Evolutionary conservation across 2,888 invertebrate species (phyloP), one percentile per base, ranked within the genome.

Genomic region (Cerastis leucographa): DNA sequence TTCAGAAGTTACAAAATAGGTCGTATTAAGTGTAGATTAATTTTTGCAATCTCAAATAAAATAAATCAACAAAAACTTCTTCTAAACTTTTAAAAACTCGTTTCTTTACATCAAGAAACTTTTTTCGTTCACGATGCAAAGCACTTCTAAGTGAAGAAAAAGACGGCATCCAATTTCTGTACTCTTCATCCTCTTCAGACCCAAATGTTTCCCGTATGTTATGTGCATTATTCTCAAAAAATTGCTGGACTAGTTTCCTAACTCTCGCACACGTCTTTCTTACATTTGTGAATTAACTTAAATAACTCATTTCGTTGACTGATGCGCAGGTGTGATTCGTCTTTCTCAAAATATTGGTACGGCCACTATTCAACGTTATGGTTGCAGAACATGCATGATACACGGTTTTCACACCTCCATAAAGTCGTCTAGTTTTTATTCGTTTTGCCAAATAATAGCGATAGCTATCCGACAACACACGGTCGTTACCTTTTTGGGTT

Each of bases 111-210:
- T 64, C 64, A 42, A 42, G 64, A n/a, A 62, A 62, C 62, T 62
- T 62, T 64, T n/a, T 62, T 62, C 62, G n/a, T 64, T 65, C 25
- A 65, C 44, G 25, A 44, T 65, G 25, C 65, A 65, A 44, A 65
- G 44, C 25, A 65, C 44, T 65, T 65, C 44, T 65, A 65, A 65
- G 44, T 65, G 44, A 65, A 46, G 14, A 46, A 42, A 65, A 65
- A 65, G 44, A 46, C 19, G 44, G 25, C 46, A 65, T 44, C 25
- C 65, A 65, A 46, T 46, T 65, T 46, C 17, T 44, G 65, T 25
- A 65, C 44, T 49, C 49, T 49, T 64, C 64, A n/a, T 64, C 64
- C 7, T 64, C 64, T 64, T 64, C 42, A 64, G 64, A 65, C 64
- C 64, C 0, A 25, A 44, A 44, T 65, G 42, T 65, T 65, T 65